These are phyloP conservation scores for Onychostoma macrolepis DNA, from an alignment of 2,113 vertebrate species.

Conservation along the genomic window DNA sequence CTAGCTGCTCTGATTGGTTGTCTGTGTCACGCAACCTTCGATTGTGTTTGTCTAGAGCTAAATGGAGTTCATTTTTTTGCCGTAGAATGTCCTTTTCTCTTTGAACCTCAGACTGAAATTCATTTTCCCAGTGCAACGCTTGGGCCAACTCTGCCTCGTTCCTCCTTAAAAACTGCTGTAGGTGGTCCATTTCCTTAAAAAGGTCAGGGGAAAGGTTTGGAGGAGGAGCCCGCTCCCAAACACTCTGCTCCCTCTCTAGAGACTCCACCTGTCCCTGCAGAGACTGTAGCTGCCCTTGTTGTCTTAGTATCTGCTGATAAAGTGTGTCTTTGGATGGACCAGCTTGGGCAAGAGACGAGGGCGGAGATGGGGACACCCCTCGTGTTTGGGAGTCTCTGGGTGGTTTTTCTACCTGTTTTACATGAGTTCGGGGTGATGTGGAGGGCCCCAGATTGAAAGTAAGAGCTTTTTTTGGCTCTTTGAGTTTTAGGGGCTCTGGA, in stretches of 20 bases:
- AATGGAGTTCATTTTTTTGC: slow-evolving; percentile 73
- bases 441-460: slow-evolving; percentile 78
- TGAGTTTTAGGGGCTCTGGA: slow-evolving; percentile 65
- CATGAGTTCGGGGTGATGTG: slow-evolving; percentile 38
- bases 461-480: slow-evolving; percentile 75
- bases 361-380: slow-evolving; percentile 38
- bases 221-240: slow-evolving; percentile 66
- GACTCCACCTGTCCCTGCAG: slow-evolving; percentile 74
- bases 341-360: slow-evolving; percentile 12
- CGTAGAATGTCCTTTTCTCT: slow-evolving; percentile 79
- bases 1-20: slow-evolving; percentile 70
- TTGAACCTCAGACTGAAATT: slow-evolving; percentile 79
- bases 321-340: slow-evolving; percentile 77
- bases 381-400: slow-evolving; percentile 58
- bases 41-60: slow-evolving; percentile 76
- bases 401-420: slow-evolving; percentile 51
- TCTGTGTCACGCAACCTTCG: slow-evolving; percentile 77
- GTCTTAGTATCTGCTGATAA: slow-evolving; percentile 78
- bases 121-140: slow-evolving; percentile 79
- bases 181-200: slow-evolving; percentile 63
- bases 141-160: slow-evolving; percentile 79
- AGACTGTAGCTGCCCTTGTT: slow-evolving; percentile 77
- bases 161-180: slow-evolving; percentile 65
- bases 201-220: slow-evolving; percentile 65
- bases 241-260: slow-evolving; percentile 74